Percentiles rank a stretch among this genome's conserved stretches.
Conservation (phyloP, 1,140 invertebrate genomes). For the Plodia interpunctella region DNA sequence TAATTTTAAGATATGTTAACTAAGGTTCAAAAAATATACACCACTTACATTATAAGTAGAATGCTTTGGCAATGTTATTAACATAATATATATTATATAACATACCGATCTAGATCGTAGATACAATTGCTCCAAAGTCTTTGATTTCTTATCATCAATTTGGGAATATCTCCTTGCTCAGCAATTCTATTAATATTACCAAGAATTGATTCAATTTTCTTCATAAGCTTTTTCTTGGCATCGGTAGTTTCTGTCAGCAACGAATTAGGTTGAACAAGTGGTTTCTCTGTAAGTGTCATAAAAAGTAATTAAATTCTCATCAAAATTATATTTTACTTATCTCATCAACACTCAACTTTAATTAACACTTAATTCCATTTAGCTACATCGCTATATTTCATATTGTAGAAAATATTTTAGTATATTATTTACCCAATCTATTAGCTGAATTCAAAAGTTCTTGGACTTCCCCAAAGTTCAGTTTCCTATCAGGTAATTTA, state of each 20-base stretch:
- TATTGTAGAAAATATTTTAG: too few species aligned
- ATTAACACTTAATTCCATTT: too few species aligned
- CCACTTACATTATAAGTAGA: too few species aligned
- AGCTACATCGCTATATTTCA: background rate
- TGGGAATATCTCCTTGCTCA: slow-evolving; percentile 39
- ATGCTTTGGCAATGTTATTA: too few species aligned
- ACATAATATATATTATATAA: too few species aligned
- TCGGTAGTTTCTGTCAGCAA: slow-evolving; percentile 26
- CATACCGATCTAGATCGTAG: slow-evolving; percentile 66
- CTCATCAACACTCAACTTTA: too few species aligned
- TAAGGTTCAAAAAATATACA: too few species aligned
- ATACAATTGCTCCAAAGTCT: slow-evolving; percentile 71
- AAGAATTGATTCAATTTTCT: slow-evolving; percentile 55
- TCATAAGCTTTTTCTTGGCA: slow-evolving; percentile 36
- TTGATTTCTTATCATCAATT: slow-evolving; percentile 57
- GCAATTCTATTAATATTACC: slow-evolving; percentile 46
- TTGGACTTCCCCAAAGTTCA: slow-evolving; percentile 55
- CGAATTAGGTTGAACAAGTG: slow-evolving; percentile 11
- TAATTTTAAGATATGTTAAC: too few species aligned
- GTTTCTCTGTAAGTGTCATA: slow-evolving; percentile 20
- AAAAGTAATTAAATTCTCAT: background rate
- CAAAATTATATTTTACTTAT: too few species aligned
- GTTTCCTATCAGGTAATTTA: slow-evolving; percentile 48
- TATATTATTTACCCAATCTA: background rate
- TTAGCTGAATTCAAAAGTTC: slow-evolving; percentile 34